Evolutionary conservation across 64 coral and sea anemone species (phyloP).

Genomic region (Pachyseris speciosa): DNA sequence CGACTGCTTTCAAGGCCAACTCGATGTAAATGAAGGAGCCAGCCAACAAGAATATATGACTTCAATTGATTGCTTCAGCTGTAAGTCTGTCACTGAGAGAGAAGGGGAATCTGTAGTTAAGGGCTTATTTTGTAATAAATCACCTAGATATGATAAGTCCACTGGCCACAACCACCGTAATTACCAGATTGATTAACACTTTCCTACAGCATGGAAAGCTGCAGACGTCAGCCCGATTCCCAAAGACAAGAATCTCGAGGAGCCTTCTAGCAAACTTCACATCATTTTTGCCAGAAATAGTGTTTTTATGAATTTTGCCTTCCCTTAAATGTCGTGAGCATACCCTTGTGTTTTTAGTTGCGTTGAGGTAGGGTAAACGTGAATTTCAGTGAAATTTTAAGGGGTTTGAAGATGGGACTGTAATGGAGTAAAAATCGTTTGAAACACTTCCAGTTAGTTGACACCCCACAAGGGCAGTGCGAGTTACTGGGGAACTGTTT

Average conservation of each 20-base stretch:
- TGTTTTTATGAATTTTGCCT: too few relatives aligned
- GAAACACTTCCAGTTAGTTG: too few relatives aligned
- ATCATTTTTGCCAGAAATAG: too few relatives aligned
- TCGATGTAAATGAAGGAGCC: not conserved
- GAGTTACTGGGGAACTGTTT: too few relatives aligned
- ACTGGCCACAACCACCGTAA: slow-evolving; percentile 31
- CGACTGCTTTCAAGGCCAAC: slow-evolving; percentile 29
- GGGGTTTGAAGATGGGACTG: too few relatives aligned
- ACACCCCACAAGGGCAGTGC: too few relatives aligned
- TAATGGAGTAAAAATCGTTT: too few relatives aligned
- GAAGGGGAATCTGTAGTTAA: slow-evolving; percentile 33
- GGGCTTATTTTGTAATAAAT: slow-evolving; percentile 53
- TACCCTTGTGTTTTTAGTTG: too few relatives aligned
- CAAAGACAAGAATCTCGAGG: slow-evolving; percentile 45
- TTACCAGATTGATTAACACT: slow-evolving; percentile 59
- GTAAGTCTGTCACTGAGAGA: slow-evolving; percentile 34
- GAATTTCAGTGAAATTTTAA: too few relatives aligned
- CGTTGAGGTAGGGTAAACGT: too few relatives aligned
- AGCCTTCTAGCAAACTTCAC: slow-evolving; percentile 36
- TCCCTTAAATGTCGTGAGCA: too few relatives aligned
- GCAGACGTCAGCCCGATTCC: slow-evolving; percentile 63
- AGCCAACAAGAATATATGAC: slow-evolving; percentile 14
- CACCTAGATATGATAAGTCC: slow-evolving; percentile 43
- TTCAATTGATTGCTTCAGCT: slow-evolving; percentile 17
- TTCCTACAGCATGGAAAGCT: slow-evolving; percentile 48